Conservation (phyloP, 2,797 vertebrate genomes). For the Coreius guichenoti region DNA sequence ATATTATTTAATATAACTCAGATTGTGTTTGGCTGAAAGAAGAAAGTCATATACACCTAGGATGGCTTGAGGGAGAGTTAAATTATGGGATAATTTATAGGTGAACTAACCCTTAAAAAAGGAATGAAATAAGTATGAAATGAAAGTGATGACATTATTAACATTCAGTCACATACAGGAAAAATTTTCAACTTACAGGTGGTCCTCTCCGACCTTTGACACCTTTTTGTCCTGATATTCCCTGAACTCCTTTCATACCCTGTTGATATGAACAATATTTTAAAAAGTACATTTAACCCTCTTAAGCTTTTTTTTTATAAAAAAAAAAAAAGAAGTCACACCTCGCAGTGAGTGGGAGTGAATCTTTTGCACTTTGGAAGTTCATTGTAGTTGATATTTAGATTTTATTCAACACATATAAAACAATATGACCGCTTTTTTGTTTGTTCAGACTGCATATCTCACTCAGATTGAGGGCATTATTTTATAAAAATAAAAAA, state of each 20-base stretch:
- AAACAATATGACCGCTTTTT: not conserved
- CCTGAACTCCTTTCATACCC: constrained; percentile 72
- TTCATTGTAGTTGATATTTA: not conserved
- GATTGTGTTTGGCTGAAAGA: too few relatives aligned
- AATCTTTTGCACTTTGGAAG: not conserved
- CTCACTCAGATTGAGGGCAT: not conserved
- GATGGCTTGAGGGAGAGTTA: too few relatives aligned
- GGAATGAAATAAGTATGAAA: not conserved
- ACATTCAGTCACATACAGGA: not conserved
- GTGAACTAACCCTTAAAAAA: not conserved
- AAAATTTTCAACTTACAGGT: constrained; percentile 68
- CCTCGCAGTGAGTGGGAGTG: not conserved
- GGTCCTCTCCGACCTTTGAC: constrained; percentile 65
- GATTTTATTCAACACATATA: not conserved
- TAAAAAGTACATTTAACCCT: not conserved
- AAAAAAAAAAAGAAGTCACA: not conserved
- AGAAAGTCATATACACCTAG: too few relatives aligned
- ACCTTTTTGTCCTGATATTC: constrained; percentile 62
- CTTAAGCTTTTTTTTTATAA: not conserved
- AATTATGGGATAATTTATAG: too few relatives aligned
- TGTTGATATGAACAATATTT: constrained; percentile 57
- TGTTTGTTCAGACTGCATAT: not conserved
- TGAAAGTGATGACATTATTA: constrained; percentile 3
- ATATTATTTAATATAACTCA: too few relatives aligned
- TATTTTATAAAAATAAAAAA: not conserved